Percentiles rank a stretch among this genome's conserved stretches.
Evolutionary conservation across 1,140 invertebrate genomes (phyloP).

Genomic region (Drosophila quadrilineata): DNA sequence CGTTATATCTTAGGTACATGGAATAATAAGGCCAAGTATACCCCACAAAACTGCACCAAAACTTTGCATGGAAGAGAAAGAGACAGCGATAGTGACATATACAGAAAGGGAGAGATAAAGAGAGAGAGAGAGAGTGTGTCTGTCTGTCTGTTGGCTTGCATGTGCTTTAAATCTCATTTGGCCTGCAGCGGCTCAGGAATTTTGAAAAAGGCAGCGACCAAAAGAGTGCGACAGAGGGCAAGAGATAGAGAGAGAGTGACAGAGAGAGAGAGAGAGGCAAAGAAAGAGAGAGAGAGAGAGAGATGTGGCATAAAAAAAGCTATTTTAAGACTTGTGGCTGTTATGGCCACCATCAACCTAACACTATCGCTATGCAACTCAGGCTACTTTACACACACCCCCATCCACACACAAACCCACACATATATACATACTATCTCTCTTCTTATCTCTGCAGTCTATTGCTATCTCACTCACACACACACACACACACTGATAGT

Average conservation of each 20-base stretch:
- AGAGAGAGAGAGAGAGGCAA: slow-evolving; percentile 11
- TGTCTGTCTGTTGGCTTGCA: slow-evolving; percentile 18
- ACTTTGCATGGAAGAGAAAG: too few species aligned
- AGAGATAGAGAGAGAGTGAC: slow-evolving; percentile 8
- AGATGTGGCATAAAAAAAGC: too few species aligned
- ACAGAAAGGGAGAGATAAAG: too few species aligned
- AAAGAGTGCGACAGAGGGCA: slow-evolving; percentile 21
- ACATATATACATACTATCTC: slow-evolving; percentile 1
- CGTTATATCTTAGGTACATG: too few species aligned
- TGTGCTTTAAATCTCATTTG: slow-evolving; percentile 76
- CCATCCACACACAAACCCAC: slow-evolving; percentile 15
- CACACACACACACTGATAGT: slow-evolving; percentile 23
- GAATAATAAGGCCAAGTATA: slow-evolving; percentile 63
- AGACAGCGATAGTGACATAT: too few species aligned
- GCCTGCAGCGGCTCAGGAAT: slow-evolving; percentile 66
- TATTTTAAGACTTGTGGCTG: slow-evolving; percentile 62
- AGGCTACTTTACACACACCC: slow-evolving; percentile 58
- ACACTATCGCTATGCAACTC: slow-evolving; percentile 72
- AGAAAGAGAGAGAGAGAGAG: not conserved
- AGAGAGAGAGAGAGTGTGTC: too few species aligned
- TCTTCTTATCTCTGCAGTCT: too few species aligned
- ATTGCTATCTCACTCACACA: not conserved
- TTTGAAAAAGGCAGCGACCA: slow-evolving; percentile 36
- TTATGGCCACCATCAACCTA: slow-evolving; percentile 43
- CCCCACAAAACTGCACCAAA: slow-evolving; percentile 46